These are phyloP conservation scores for Carettochelys insculpta DNA, from an alignment of 2,113 vertebrate genomes.

Conservation along the genomic window DNA sequence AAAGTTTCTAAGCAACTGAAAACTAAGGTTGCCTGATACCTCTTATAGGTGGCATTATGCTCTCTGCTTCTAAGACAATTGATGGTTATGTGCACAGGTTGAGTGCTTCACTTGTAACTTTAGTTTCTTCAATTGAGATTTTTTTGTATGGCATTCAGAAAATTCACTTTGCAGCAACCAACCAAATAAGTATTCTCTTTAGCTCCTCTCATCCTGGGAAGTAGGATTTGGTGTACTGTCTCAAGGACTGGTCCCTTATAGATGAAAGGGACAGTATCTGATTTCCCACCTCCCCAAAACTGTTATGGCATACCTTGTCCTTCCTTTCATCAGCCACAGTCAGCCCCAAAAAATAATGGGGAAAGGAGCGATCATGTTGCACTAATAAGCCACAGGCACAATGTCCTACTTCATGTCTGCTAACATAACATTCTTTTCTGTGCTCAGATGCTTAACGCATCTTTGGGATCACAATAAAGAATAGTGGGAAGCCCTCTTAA, in stretches of 20 bases:
- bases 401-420: conserved; percentile 58
- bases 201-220: too few relatives aligned
- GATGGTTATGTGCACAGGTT: too few relatives aligned
- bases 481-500: too few relatives aligned
- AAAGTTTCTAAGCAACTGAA: too few relatives aligned
- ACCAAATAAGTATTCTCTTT: neutral
- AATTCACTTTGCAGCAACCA: neutral
- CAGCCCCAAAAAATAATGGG: conserved; percentile 31
- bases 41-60: too few relatives aligned
- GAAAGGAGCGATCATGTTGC: conserved; percentile 36
- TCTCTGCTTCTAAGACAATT: too few relatives aligned
- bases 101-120: neutral
- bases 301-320: too few relatives aligned
- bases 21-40: too few relatives aligned
- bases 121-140: too few relatives aligned
- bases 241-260: neutral
- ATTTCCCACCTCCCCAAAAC: too few relatives aligned
- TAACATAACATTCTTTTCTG: conserved; percentile 8
- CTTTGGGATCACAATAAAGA: neutral
- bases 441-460: neutral
- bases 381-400: conserved; percentile 50
- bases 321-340: conserved; percentile 4
- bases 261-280: too few relatives aligned
- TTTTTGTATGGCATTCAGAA: neutral
- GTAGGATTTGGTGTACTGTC: neutral